Base-by-base conservation (phyloP, 2,888 invertebrate species). In the Drosophila gaucha region DNA sequence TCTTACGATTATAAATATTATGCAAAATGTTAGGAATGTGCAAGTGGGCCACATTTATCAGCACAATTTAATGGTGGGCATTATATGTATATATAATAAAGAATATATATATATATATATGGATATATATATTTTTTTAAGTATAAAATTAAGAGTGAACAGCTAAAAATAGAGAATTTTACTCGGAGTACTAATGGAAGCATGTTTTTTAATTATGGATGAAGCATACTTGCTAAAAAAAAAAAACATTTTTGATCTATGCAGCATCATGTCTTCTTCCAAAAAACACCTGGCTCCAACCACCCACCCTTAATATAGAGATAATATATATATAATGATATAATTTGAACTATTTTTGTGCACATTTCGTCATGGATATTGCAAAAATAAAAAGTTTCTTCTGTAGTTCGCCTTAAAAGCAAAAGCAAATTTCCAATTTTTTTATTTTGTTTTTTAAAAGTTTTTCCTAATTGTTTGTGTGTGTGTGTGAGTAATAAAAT, bases 341-440 rank as follows among this genome's bases (percentile, higher is more conserved):
- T 46, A 28, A 33, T 39, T 24, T 31, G 33, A 63, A 67, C 77
- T 82, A 79, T 84, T 73, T 80, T 71, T 66, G 44, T 47, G 30
- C 30, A 9, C 49, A 80, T 82, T 74, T 82, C 80, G 88, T 87
- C 80, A 87, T 85, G 50, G 67, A 28, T 68, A 67, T 77, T 51
- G 63, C 67, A 51, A 56, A 56, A 47, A 58, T 36, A 54, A 54
- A 64, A 39, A n/a, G 6, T 10, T 43, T 36, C 9, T 51, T 44
- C 49, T 58, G 30, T 69, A 20, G 46, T 50, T 46, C 55, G 66
- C 38, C 44, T 54, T 46, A 51, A 65, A 76, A 46, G 50, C 71
- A 39, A 76, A 58, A 67, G 18, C 56, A 43, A 54, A 55, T 55
- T 52, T 52, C 44, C 41, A 41, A 22, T 49, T 33, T 30, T 41